Conservation (phyloP, 2,888 invertebrate genomes). For the Amiota mariae region DNA sequence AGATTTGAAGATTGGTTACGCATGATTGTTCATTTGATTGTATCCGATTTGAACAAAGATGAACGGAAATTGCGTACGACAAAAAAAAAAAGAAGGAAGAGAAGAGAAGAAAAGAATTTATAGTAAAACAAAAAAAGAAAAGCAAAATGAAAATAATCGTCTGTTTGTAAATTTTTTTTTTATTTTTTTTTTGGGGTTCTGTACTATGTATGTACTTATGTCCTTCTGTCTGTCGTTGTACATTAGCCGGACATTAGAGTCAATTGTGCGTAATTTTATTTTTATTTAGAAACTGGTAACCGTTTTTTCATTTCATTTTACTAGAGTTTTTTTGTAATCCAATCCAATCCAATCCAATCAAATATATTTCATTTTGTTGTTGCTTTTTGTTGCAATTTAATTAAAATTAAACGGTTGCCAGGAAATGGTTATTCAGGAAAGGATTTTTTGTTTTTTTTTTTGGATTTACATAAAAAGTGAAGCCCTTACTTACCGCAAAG, state of each 20-base stretch:
- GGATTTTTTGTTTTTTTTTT: background rate
- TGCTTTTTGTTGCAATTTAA: slow-evolving; percentile 53
- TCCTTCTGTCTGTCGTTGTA: slow-evolving; percentile 14
- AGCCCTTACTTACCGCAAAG: slow-evolving; percentile 67
- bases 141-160: slow-evolving; percentile 45
- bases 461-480: background rate
- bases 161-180: too few relatives aligned
- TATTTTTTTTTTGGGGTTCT: slow-evolving; percentile 36
- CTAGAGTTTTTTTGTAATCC: background rate
- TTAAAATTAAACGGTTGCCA: slow-evolving; percentile 48
- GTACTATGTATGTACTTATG: background rate
- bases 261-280: slow-evolving; percentile 53
- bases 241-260: slow-evolving; percentile 42
- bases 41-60: background rate
- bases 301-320: background rate
- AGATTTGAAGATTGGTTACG: background rate
- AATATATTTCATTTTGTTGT: background rate
- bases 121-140: slow-evolving; percentile 23
- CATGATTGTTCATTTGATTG: background rate
- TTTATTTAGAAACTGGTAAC: background rate
- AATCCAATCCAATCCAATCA: too few relatives aligned
- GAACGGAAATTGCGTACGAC: background rate
- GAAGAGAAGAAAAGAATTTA: background rate
- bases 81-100: background rate
- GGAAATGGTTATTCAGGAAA: background rate